Conservation (phyloP, 1,140 invertebrate genomes). For the Magallana ariakensis region DNA sequence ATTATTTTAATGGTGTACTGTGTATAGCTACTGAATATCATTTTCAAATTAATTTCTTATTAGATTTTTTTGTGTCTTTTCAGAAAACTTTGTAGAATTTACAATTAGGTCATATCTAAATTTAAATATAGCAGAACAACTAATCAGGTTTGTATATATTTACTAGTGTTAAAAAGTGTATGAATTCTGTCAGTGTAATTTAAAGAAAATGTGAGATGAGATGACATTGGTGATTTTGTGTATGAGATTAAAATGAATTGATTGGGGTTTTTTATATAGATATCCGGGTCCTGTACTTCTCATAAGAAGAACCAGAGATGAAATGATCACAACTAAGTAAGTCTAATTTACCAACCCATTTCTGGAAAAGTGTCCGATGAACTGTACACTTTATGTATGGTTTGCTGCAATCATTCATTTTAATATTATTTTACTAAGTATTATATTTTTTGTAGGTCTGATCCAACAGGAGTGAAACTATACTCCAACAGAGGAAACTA, state of each 20-base stretch:
- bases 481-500: constrained; percentile 92
- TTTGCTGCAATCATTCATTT: not conserved
- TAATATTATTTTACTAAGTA: not conserved
- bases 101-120: constrained; percentile 47
- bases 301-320: constrained; percentile 92
- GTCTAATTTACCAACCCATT: not conserved
- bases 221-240: too few relatives aligned
- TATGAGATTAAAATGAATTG: not conserved
- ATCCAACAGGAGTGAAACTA: constrained; percentile 78
- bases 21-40: too few relatives aligned
- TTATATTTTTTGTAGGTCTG: not conserved
- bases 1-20: too few relatives aligned
- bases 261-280: constrained; percentile 55
- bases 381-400: not conserved
- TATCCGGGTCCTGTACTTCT: constrained; percentile 90
- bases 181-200: too few relatives aligned
- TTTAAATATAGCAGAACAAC: constrained; percentile 55
- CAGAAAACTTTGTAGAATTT: constrained; percentile 20
- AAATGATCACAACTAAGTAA: constrained; percentile 88
- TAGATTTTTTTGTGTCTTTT: not conserved
- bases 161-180: not conserved
- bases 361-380: not conserved
- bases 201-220: too few relatives aligned
- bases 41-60: too few relatives aligned
- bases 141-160: constrained; percentile 31